Percentiles rank a stretch among this genome's conserved stretches.
phyloP scores from a whole-genome alignment of 2,888 invertebrate species.

The Plebejus melissa region DNA sequence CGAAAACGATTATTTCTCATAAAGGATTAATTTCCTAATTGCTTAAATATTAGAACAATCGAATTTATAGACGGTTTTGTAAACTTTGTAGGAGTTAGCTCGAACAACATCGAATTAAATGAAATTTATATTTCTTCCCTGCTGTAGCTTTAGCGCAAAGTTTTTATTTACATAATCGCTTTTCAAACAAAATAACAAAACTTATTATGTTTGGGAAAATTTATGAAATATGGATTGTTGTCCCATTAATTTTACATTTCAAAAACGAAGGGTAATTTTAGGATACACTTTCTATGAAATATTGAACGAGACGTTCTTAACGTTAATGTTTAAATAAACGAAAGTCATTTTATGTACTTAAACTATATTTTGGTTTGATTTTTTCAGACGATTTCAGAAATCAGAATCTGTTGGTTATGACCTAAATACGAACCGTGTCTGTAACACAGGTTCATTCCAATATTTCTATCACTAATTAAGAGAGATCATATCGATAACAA shows the following conservation, averaged over 20 bases:
- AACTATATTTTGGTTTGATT: too few species aligned
- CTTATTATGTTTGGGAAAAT: constrained; percentile 13
- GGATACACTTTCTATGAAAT: constrained; percentile 18
- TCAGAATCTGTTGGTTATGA: too few species aligned
- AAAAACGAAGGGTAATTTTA: constrained; percentile 6
- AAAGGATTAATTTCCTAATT: constrained; percentile 21
- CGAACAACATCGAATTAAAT: constrained; percentile 20
- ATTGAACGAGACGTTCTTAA: not conserved
- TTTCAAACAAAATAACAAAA: constrained; percentile 26
- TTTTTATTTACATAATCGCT: constrained; percentile 26
- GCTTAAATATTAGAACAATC: constrained; percentile 24
- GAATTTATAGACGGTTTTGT: constrained; percentile 26
- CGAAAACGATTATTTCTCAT: not conserved
- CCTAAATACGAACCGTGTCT: too few species aligned
- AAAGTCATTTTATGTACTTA: not conserved
- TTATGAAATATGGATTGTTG: constrained; percentile 11
- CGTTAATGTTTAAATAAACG: not conserved
- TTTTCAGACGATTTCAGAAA: too few species aligned
- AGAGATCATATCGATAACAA: not conserved
- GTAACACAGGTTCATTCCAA: too few species aligned
- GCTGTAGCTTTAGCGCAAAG: constrained; percentile 19
- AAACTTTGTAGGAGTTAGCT: constrained; percentile 22
- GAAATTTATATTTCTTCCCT: constrained; percentile 27
- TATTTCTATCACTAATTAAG: not conserved
- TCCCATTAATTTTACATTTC: constrained; percentile 17